Conservation (phyloP, 2,888 invertebrate genomes). For the Zeuzera pyrina region DNA sequence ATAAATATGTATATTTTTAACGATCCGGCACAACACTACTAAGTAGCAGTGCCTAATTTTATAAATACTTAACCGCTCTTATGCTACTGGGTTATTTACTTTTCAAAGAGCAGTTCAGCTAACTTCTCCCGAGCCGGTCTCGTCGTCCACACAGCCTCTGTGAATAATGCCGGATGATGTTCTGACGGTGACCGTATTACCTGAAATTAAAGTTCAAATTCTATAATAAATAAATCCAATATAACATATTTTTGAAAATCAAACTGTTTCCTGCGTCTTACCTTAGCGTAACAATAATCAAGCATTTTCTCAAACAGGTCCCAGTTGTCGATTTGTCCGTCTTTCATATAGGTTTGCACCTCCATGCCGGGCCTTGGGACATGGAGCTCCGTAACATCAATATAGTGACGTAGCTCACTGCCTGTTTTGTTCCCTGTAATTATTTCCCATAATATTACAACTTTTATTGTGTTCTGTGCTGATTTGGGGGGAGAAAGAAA, state of each 20-base stretch:
- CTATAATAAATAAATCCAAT: neutral
- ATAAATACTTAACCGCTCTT: too few relatives aligned
- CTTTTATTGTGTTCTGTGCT: too few relatives aligned
- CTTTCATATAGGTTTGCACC: conserved; percentile 90
- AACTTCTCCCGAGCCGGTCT: conserved; percentile 94
- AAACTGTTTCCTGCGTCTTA: conserved; percentile 20
- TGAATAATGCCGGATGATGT: conserved; percentile 97
- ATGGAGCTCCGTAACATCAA: conserved; percentile 94
- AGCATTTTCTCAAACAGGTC: conserved; percentile 97
- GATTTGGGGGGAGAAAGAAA: too few relatives aligned
- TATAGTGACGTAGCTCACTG: conserved; percentile 80
- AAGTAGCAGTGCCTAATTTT: too few relatives aligned
- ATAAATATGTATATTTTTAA: too few relatives aligned
- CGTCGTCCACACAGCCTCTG: conserved; percentile 97
- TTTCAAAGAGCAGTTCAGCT: conserved; percentile 98
- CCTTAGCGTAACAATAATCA: conserved; percentile 94
- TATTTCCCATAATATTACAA: too few relatives aligned
- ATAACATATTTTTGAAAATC: neutral
- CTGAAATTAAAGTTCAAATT: conserved; percentile 26
- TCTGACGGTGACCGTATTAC: conserved; percentile 95
- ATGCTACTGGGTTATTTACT: too few relatives aligned
- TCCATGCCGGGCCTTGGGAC: conserved; percentile 93
- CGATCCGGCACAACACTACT: too few relatives aligned
- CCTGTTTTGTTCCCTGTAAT: conserved; percentile 44
- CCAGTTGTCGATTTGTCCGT: conserved; percentile 99